phyloP scores from a whole-genome alignment of 2,888 invertebrate genomes.

The Leptinotarsa haldemani region DNA sequence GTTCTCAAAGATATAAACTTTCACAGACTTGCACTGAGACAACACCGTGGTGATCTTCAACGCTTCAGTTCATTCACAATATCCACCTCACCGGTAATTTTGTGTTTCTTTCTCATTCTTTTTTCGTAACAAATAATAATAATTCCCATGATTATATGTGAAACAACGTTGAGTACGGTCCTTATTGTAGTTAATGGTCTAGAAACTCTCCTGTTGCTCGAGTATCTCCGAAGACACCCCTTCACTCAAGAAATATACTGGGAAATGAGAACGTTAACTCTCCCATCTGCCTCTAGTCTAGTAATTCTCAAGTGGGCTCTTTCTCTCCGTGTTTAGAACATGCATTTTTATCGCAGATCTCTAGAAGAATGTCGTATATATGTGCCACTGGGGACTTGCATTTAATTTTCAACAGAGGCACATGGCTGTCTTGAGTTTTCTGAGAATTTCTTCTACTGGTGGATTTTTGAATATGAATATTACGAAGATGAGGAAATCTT shows the following conservation, averaged over 20 bases:
- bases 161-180: slow-evolving; percentile 1
- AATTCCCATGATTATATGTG: background rate
- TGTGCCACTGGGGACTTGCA: slow-evolving; percentile 4
- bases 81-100: too few species aligned
- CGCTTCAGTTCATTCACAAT: too few species aligned
- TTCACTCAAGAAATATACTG: slow-evolving; percentile 31
- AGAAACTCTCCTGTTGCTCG: slow-evolving; percentile 35
- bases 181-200: background rate
- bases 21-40: too few species aligned
- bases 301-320: slow-evolving; percentile 29
- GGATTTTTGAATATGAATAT: background rate
- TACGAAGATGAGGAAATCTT: background rate
- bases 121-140: background rate
- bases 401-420: slow-evolving; percentile 1
- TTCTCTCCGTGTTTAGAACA: slow-evolving; percentile 7
- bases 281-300: slow-evolving; percentile 25
- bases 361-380: background rate
- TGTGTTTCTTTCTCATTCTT: background rate
- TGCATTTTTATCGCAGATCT: slow-evolving; percentile 11
- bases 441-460: background rate
- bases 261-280: slow-evolving; percentile 34
- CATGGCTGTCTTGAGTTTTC: background rate
- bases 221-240: slow-evolving; percentile 32
- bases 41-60: too few species aligned
- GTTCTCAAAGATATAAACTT: too few species aligned